Percentiles rank a stretch among this genome's conserved stretches.
These are phyloP conservation scores for Gibbula magus DNA, from an alignment of 2,888 invertebrate genomes.

Conservation along the genomic window DNA sequence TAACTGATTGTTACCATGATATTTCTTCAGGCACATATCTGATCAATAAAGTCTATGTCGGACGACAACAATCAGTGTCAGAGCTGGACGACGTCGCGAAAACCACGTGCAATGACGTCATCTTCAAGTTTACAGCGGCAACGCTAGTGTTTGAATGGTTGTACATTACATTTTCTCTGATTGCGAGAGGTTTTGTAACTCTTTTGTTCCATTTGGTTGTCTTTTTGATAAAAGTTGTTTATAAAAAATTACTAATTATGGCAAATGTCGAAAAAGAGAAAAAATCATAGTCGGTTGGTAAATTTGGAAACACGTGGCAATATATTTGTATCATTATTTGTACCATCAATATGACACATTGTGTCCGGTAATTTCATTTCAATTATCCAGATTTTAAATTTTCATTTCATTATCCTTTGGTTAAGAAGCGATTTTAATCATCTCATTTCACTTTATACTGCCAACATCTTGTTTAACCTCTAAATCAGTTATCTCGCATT, in stretches of 20 bases:
- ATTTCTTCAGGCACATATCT: background rate
- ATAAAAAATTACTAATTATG: background rate
- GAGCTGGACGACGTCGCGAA: background rate
- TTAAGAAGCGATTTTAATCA: no score
- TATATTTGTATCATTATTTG: no score
- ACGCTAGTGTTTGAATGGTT: background rate
- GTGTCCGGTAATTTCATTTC: no score
- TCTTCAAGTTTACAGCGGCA: conserved; percentile 7
- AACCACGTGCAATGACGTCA: conserved; percentile 13
- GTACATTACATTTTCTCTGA: background rate
- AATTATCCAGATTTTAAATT: no score
- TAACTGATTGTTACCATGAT: no score
- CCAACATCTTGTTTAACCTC: no score
- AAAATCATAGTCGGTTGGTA: background rate
- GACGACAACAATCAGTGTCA: background rate
- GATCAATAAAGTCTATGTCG: background rate
- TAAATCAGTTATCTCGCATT: no score
- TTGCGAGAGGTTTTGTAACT: background rate
- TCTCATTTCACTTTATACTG: no score
- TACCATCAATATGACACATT: no score
- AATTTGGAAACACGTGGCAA: no score
- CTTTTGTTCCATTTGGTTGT: conserved; percentile 10
- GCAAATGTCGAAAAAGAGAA: background rate
- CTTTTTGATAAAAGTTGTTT: background rate
- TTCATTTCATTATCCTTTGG: no score